Evolutionary conservation across 2,797 vertebrate species (phyloP).

Genomic region (Nannoperca obscura): DNA sequence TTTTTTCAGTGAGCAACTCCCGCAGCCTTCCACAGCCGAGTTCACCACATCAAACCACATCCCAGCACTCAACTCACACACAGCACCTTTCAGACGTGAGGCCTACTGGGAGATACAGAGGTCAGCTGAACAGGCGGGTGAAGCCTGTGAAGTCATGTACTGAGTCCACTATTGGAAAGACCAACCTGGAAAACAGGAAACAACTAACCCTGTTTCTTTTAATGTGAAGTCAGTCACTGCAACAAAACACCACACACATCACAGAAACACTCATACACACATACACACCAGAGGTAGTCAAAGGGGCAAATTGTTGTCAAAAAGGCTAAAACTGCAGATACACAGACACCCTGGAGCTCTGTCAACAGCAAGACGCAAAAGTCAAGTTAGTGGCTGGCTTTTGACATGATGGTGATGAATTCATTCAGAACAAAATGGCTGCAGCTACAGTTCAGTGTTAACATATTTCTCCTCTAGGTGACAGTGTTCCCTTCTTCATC

Average conservation of each 20-base stretch:
- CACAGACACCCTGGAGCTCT: slow-evolving; percentile 9
- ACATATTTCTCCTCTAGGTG: slow-evolving; percentile 58
- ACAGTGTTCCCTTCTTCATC: slow-evolving; percentile 64
- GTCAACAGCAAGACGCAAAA: slow-evolving; percentile 11
- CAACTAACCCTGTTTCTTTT: slow-evolving; percentile 11
- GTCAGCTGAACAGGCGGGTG: slow-evolving; percentile 25
- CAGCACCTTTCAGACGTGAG: slow-evolving; percentile 41
- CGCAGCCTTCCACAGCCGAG: slow-evolving; percentile 2
- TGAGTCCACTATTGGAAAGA: slow-evolving; percentile 18
- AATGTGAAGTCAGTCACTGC: slow-evolving; percentile 13
- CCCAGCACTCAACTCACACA: slow-evolving; percentile 28
- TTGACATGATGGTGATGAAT: slow-evolving; percentile 41
- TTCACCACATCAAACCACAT: slow-evolving; percentile 51
- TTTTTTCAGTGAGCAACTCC: slow-evolving; percentile 2
- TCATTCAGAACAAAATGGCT: slow-evolving; percentile 76
- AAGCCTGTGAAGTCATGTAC: slow-evolving; percentile 35
- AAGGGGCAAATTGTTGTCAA: not conserved
- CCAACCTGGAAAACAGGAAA: slow-evolving; percentile 44
- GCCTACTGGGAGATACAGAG: slow-evolving; percentile 31
- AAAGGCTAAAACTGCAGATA: slow-evolving; percentile 3
- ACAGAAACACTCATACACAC: not conserved
- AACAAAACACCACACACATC: slow-evolving; percentile 14
- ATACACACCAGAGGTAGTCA: not conserved
- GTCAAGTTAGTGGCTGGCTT: slow-evolving; percentile 18
- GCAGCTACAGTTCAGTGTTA: slow-evolving; percentile 17